Evolutionary conservation across 2,888 invertebrate species (phyloP), one percentile per base, ranked within the genome.

Genomic region (Calephelis perditalis): DNA sequence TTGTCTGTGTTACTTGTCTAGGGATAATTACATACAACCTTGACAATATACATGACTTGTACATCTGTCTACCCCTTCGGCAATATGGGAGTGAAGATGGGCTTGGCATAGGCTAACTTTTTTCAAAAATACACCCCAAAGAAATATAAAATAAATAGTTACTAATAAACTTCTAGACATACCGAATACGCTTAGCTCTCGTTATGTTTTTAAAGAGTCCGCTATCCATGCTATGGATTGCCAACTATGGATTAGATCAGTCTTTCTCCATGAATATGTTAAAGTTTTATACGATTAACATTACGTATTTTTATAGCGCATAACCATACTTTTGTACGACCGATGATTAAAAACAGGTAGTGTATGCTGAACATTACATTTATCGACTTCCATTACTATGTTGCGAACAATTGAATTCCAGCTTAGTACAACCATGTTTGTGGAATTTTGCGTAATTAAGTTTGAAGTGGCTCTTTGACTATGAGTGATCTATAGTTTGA

Each of bases 371-470:
- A 61, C 59, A 61, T 36, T 61, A 62, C 45, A 55, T 54, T 49
- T 57, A 56, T 58, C 62, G 62, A 65, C 26, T 5, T 35, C 26
- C 52, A 52, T 65, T 67, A 81, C 82, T 73, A 71, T 77, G 82
- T 81, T 79, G 79, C 76, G 60, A 64, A 79, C 78, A 79, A 77
- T 76, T 71, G 73, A 65, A 71, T 74, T 65, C 61, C 61, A 63
- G 65, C 67, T 68, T 62, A 67, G 68, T 68, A 61, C 73, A 68
- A 72, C 78, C 79, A 70, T 69, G 71, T 76, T 76, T 81, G 81
- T 73, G 87, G 86, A 86, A 87, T 89, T 84, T 88, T 79, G 79
- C 84, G 79, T 84, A 83, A 88, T 89, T 86, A 84, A 80, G 74
- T 77, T 73, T 67, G 75, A 77, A 81, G 82, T 84, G 82, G 84